phyloP scores from a whole-genome alignment of 1,140 invertebrate species.

The Drosophila navojoa region DNA sequence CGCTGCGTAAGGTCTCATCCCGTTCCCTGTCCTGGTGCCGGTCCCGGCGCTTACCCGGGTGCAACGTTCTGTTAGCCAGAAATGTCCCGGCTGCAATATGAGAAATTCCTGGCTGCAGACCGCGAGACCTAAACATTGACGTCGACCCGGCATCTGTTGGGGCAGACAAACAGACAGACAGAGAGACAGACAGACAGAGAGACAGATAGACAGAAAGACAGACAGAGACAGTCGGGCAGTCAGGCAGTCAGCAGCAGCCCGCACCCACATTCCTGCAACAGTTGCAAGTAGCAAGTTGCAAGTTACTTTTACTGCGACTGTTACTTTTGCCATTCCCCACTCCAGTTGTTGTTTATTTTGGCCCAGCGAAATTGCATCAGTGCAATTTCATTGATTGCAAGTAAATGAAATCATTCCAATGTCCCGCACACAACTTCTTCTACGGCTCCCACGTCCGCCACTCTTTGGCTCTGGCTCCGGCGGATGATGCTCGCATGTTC shows the following conservation, averaged over 20 bases:
- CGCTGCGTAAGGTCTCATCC: background rate
- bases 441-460: background rate
- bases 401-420: conserved; percentile 78
- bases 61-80: conserved; percentile 27
- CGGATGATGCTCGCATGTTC: background rate
- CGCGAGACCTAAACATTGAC: conserved; percentile 16
- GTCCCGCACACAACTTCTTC: conserved; percentile 18
- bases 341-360: conserved; percentile 63
- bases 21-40: background rate
- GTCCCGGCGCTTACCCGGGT: background rate
- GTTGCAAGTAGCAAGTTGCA: conserved; percentile 40
- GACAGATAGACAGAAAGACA: conserved; percentile 14
- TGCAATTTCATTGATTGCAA: conserved; percentile 82
- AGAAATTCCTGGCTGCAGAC: conserved; percentile 53
- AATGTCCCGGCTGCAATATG: conserved; percentile 58
- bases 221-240: background rate
- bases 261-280: conserved; percentile 22
- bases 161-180: conserved; percentile 31
- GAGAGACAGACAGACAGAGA: conserved; percentile 22
- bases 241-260: conserved; percentile 14
- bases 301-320: conserved; percentile 40
- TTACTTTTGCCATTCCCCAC: conserved; percentile 28
- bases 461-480: background rate
- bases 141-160: conserved; percentile 34
- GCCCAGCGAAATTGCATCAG: conserved; percentile 70